These are phyloP conservation scores for Fragum sueziense DNA, from an alignment of 2,888 invertebrate species.

Conservation along the genomic window DNA sequence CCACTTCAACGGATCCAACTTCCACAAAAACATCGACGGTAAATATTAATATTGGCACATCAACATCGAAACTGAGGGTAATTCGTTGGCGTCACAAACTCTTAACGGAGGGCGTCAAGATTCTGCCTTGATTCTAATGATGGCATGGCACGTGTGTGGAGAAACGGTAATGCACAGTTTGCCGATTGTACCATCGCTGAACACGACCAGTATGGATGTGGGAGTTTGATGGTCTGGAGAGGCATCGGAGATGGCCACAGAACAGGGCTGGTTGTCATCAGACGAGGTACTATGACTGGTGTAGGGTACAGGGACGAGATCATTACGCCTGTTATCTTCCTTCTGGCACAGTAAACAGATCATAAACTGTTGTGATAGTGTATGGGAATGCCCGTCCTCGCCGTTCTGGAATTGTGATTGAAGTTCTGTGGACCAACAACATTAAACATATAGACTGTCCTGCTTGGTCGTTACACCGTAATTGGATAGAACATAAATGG, in stretches of 20 bases:
- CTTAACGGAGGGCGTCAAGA: no score
- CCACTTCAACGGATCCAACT: no score
- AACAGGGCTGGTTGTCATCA: background rate
- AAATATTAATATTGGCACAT: no score
- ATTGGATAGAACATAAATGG: background rate
- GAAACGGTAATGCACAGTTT: no score
- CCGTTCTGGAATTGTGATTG: background rate
- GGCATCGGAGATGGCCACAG: background rate
- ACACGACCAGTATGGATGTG: background rate
- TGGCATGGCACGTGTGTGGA: no score
- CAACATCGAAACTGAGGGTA: no score
- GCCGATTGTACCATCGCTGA: background rate
- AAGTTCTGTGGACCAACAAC: background rate
- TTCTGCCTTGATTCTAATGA: no score
- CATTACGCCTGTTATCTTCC: background rate
- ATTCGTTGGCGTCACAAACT: no score
- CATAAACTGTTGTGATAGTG: background rate
- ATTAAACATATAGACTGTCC: background rate
- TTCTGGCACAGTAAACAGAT: background rate
- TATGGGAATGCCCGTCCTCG: background rate
- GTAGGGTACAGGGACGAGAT: constrained; percentile 2
- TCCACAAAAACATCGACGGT: no score
- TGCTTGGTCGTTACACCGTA: background rate
- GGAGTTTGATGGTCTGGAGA: background rate
- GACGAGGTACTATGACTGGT: background rate